Evolutionary conservation across 2,113 vertebrate genomes (phyloP).

Genomic region (Lynx canadensis): DNA sequence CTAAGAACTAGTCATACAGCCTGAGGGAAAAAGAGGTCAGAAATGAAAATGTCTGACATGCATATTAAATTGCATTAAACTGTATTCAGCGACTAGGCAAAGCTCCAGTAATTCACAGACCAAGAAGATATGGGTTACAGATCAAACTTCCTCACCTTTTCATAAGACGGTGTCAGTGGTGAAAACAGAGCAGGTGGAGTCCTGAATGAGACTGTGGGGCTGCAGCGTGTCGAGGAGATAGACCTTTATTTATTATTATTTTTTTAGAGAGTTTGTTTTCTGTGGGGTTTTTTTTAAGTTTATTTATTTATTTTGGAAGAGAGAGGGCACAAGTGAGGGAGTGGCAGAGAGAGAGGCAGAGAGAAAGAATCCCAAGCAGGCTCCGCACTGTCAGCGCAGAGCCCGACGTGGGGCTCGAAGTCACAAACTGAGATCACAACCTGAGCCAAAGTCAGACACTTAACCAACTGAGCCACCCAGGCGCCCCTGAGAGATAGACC

Average conservation of each 20-base stretch:
- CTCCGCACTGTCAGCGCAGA: too few species aligned
- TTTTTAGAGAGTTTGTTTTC: too few species aligned
- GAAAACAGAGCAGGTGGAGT: constrained; percentile 8
- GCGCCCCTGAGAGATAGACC: neutral
- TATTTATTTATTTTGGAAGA: too few species aligned
- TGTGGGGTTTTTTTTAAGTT: too few species aligned
- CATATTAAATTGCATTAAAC: neutral
- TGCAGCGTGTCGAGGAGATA: neutral
- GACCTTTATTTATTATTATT: neutral
- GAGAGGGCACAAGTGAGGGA: too few species aligned
- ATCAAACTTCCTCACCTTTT: neutral
- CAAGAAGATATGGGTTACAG: neutral
- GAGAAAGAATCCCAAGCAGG: too few species aligned
- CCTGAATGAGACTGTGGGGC: neutral
- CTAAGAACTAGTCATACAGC: neutral
- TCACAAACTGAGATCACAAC: too few species aligned
- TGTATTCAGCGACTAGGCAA: neutral
- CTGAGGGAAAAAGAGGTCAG: neutral
- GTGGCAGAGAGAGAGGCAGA: too few species aligned
- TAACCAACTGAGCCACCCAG: too few species aligned
- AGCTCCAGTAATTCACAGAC: neutral
- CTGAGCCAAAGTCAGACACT: too few species aligned
- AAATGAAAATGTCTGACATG: neutral
- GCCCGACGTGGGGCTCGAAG: too few species aligned
- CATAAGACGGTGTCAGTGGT: neutral